Percentiles rank a stretch among this genome's conserved stretches.
Evolutionary conservation across 1,140 invertebrate genomes (phyloP).

Genomic region (Papilio polytes): DNA sequence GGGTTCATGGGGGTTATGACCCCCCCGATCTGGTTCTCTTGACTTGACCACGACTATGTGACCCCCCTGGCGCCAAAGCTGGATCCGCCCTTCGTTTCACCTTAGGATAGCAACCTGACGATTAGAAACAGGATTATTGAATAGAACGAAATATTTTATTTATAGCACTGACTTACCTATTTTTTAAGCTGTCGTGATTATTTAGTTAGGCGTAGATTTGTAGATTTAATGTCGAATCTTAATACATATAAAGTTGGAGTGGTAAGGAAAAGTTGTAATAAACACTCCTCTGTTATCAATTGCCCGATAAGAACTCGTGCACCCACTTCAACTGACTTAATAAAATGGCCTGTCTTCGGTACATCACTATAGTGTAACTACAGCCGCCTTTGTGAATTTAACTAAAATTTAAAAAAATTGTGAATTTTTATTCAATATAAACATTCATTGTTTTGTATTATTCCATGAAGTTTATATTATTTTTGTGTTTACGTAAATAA

Average conservation of each 20-base stretch:
- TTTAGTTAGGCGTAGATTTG: conserved; percentile 28
- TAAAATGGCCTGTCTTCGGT: conserved; percentile 62
- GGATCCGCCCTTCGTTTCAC: too few species aligned
- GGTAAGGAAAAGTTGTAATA: conserved; percentile 63
- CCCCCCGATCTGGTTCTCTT: too few species aligned
- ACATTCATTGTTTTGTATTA: not conserved
- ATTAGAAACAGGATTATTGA: too few species aligned
- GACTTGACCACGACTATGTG: too few species aligned
- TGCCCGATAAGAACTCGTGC: conserved; percentile 65
- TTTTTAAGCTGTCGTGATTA: not conserved
- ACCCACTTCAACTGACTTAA: conserved; percentile 57
- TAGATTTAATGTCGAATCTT: conserved; percentile 27
- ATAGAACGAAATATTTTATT: too few species aligned
- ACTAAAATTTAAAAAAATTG: not conserved
- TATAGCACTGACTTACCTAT: too few species aligned
- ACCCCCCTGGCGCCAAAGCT: too few species aligned
- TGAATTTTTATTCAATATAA: not conserved
- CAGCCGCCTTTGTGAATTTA: conserved; percentile 42
- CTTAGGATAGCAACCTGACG: too few species aligned
- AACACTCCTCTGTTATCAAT: conserved; percentile 65
- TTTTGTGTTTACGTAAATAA: not conserved
- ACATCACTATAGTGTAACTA: conserved; percentile 52
- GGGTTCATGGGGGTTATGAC: too few species aligned
- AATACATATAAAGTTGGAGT: conserved; percentile 42
- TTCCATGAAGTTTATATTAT: not conserved